Percentiles rank a stretch among this genome's conserved stretches.
Conservation (phyloP, 2,797 vertebrate species). For the Rhyacichthys aspro region DNA sequence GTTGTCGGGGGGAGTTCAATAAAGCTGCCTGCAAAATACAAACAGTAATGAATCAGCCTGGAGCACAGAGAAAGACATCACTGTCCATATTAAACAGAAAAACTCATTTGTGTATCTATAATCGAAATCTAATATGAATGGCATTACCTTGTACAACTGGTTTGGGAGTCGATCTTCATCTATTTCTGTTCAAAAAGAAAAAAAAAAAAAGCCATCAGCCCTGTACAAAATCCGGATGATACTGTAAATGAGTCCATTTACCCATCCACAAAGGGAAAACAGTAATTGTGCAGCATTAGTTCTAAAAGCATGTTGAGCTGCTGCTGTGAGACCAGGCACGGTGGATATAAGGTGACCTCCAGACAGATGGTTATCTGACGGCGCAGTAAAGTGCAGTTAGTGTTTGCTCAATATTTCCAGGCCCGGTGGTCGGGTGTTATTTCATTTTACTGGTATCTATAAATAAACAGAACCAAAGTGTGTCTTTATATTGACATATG, state of each 20-base stretch:
- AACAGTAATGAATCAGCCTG: constrained; percentile 21
- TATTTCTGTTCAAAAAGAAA: constrained; percentile 78
- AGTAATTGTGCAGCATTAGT: not conserved
- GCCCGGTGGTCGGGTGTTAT: not conserved
- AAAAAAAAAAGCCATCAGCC: constrained; percentile 16
- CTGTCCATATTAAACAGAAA: not conserved
- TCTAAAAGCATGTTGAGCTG: constrained; percentile 7
- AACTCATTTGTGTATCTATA: too few relatives aligned
- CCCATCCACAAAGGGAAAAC: not conserved
- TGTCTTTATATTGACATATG: not conserved
- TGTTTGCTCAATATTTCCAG: constrained; percentile 12
- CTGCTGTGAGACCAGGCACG: constrained; percentile 23
- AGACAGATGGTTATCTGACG: constrained; percentile 44
- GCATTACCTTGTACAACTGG: constrained; percentile 88
- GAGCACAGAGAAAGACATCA: not conserved
- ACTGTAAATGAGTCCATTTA: too few relatives aligned
- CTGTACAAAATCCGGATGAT: not conserved
- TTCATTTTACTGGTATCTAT: constrained; percentile 1
- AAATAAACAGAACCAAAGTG: not conserved
- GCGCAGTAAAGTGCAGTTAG: not conserved
- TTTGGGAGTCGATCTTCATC: constrained; percentile 92
- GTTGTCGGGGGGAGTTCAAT: constrained; percentile 89
- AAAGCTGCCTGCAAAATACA: constrained; percentile 83
- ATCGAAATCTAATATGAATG: not conserved
- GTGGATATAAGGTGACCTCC: constrained; percentile 44